Base-by-base conservation (phyloP, 2,797 vertebrate genomes). In the Gadopsis marmoratus region DNA sequence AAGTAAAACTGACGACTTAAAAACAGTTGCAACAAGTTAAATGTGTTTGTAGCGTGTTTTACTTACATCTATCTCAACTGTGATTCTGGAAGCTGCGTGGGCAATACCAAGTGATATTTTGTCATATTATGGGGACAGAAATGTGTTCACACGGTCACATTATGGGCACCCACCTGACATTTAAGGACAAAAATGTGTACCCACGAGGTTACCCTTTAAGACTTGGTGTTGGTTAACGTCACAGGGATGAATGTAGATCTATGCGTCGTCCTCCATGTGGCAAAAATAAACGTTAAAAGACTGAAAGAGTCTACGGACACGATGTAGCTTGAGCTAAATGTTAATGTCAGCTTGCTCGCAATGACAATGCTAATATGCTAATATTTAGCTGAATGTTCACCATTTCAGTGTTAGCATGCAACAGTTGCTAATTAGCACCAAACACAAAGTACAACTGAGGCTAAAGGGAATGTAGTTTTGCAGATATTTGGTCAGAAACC, bases 371-470 rank as follows among this genome's bases (percentile, higher is more conserved):
- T 11, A 47, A 5, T 43, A 17, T 0, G 63, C 23, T 16, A 4
- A 26, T 35, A 10, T 63, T 50, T 17, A 33, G 47, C 35, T 53
- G 31, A 26, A 39, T 29, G 21, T 13, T 71, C 31, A 23, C 43
- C 5, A 23, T 39, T 68, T 41, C 7, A 53, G n/a, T 39, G 31
- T 71, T 56, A 13, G 26, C 35, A 11, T 41, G 37, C 9, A 67
- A 50, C 11, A 7, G 53, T 37, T 33, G 21, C 21, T 33, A 59
- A 54, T 58, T 45, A 37, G 7, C 31, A n/a, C 29, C 23, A 6
- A 56, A 33, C 23, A 60, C 9, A 64, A 65, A 60, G 19, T 39
- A 13, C 21, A 54, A 14, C 67, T 73, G 58, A 64, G 21, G 35
- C 17, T 50, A 23, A 51, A 14, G 3, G 6, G 13, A 39, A 50